phyloP scores from a whole-genome alignment of 2,113 vertebrate species.

The Vicugna pacos region DNA sequence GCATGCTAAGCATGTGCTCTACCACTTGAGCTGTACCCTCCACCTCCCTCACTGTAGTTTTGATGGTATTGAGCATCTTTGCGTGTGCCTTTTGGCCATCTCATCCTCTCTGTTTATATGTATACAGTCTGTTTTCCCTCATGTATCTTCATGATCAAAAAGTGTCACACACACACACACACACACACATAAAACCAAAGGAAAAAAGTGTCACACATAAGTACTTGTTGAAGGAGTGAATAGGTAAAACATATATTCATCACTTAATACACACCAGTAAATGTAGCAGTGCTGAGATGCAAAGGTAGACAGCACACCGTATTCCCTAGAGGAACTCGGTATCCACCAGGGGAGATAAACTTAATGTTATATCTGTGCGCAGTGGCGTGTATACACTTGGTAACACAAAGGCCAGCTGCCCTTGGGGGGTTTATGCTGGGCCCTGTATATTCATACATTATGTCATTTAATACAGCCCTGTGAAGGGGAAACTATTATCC shows the following conservation, averaged over 20 bases:
- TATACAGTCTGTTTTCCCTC: not conserved
- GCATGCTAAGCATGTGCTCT: too few species aligned
- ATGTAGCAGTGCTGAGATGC: not conserved
- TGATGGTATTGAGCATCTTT: too few species aligned
- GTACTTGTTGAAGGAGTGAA: not conserved
- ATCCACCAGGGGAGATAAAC: not conserved
- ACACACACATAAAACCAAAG: too few species aligned
- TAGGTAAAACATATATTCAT: not conserved
- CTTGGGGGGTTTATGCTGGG: not conserved
- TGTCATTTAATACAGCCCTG: not conserved
- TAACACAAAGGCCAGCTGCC: not conserved
- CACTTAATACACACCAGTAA: not conserved
- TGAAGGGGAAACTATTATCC: not conserved
- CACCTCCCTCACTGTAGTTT: too few species aligned
- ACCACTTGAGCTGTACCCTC: too few species aligned
- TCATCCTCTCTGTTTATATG: not conserved
- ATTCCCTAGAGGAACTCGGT: not conserved
- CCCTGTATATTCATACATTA: too few species aligned
- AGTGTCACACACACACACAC: not conserved
- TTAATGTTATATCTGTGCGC: not conserved
- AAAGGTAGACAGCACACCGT: rapidly evolving
- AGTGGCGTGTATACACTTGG: not conserved
- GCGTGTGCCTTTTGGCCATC: too few species aligned
- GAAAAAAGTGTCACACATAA: not conserved
- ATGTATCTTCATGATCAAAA: not conserved